Conservation (phyloP, 2,113 vertebrate genomes). For the Smithornis capensis region DNA sequence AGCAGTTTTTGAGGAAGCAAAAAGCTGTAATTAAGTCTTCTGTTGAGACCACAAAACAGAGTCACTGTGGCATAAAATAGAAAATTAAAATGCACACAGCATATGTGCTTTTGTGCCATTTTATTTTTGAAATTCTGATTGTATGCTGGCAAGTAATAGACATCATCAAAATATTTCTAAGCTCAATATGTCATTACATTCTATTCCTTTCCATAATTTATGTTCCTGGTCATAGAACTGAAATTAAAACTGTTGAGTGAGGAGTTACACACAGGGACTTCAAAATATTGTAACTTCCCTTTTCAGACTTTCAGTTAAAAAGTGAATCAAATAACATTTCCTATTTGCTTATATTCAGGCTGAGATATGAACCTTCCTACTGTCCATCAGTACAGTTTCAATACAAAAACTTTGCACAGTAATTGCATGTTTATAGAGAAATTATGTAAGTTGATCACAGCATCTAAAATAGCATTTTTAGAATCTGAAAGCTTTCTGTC, state of each 20-base stretch:
- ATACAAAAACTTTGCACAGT: not conserved
- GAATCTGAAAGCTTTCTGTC: not conserved
- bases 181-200: not conserved
- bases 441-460: not conserved
- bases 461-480: not conserved
- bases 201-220: not conserved
- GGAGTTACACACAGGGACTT: not conserved
- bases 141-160: not conserved
- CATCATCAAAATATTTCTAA: not conserved
- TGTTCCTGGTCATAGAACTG: not conserved
- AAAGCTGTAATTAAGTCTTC: conserved; percentile 16
- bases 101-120: not conserved
- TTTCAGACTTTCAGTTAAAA: not conserved
- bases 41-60: not conserved
- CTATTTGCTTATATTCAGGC: not conserved
- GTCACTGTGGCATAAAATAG: not conserved
- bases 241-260: not conserved
- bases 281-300: not conserved
- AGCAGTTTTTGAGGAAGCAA: not conserved
- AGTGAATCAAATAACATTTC: not conserved
- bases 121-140: conserved; percentile 45
- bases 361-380: not conserved
- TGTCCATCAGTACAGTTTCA: not conserved
- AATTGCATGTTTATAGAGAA: not conserved
- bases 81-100: conserved; percentile 1